Percentiles rank a stretch among this genome's conserved stretches.
Evolutionary conservation across 2,888 invertebrate species (phyloP).

Genomic region (Oegoconia quadripuncta): DNA sequence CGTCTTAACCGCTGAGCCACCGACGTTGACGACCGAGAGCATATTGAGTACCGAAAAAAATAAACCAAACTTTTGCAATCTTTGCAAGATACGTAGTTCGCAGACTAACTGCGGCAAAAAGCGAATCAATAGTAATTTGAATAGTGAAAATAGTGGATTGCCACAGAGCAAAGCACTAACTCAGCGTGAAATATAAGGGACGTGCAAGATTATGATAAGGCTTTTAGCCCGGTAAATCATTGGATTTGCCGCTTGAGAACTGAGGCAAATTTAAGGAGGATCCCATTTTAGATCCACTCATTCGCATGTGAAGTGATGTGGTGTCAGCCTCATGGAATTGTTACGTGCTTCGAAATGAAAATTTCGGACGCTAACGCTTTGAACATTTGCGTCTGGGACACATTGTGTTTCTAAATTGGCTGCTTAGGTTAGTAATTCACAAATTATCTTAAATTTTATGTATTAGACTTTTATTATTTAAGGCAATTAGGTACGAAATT

Average conservation of each 20-base stretch:
- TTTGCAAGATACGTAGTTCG: too few relatives aligned
- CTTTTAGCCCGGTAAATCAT: slow-evolving; percentile 68
- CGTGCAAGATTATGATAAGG: slow-evolving; percentile 76
- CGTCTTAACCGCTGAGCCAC: too few relatives aligned
- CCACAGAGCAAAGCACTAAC: slow-evolving; percentile 44
- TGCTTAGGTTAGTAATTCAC: too few relatives aligned
- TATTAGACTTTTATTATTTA: too few relatives aligned
- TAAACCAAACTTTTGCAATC: too few relatives aligned
- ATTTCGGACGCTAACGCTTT: too few relatives aligned
- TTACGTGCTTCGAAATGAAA: neutral
- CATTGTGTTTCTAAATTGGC: too few relatives aligned
- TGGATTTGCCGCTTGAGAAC: slow-evolving; percentile 68
- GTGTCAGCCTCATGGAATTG: neutral
- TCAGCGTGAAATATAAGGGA: slow-evolving; percentile 71
- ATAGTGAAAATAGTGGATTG: slow-evolving; percentile 55
- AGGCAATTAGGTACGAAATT: too few relatives aligned
- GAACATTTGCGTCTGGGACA: too few relatives aligned
- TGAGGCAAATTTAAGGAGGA: slow-evolving; percentile 66
- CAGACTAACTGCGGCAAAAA: neutral
- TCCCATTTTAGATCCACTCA: slow-evolving; percentile 22
- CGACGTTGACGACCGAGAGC: too few relatives aligned
- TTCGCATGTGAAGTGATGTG: slow-evolving; percentile 1
- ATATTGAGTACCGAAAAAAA: too few relatives aligned
- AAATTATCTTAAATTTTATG: too few relatives aligned
- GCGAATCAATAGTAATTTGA: slow-evolving; percentile 29